Percentiles rank a stretch among this genome's conserved stretches.
phyloP scores from a whole-genome alignment of 2,888 invertebrate genomes.

The Eutolmus rufibarbis region DNA sequence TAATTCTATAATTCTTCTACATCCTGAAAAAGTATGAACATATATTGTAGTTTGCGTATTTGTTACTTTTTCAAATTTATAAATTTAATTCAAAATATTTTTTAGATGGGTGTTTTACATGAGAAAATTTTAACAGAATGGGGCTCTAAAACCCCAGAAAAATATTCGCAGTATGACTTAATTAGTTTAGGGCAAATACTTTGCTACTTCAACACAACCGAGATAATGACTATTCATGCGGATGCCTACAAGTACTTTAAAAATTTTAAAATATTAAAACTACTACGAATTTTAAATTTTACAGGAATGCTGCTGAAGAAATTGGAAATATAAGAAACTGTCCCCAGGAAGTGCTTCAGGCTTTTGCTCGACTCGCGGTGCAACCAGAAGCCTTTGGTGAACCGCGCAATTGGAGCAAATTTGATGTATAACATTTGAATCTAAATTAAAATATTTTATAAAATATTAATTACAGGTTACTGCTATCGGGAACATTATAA shows the following conservation, averaged over 20 bases:
- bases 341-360: constrained; percentile 61
- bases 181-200: constrained; percentile 66
- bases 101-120: constrained; percentile 63
- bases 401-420: constrained; percentile 61
- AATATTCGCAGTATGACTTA: constrained; percentile 68
- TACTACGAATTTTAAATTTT: neutral
- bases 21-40: constrained; percentile 56
- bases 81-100: constrained; percentile 49
- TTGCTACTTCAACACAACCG: constrained; percentile 66
- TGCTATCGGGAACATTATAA: constrained; percentile 62
- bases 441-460: neutral
- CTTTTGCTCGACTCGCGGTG: constrained; percentile 64
- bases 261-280: neutral
- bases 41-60: neutral
- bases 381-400: constrained; percentile 64
- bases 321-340: constrained; percentile 65
- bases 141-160: constrained; percentile 65
- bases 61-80: neutral
- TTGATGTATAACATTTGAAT: constrained; percentile 51
- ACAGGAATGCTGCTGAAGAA: constrained; percentile 62
- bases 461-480: constrained; percentile 51
- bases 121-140: constrained; percentile 66
- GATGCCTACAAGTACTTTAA: constrained; percentile 61
- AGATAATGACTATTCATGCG: constrained; percentile 66
- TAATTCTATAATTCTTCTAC: constrained; percentile 64